Evolutionary conservation across 1,140 invertebrate genomes (phyloP), one percentile per base, ranked within the genome.

Genomic region (Mizuhopecten yessoensis): DNA sequence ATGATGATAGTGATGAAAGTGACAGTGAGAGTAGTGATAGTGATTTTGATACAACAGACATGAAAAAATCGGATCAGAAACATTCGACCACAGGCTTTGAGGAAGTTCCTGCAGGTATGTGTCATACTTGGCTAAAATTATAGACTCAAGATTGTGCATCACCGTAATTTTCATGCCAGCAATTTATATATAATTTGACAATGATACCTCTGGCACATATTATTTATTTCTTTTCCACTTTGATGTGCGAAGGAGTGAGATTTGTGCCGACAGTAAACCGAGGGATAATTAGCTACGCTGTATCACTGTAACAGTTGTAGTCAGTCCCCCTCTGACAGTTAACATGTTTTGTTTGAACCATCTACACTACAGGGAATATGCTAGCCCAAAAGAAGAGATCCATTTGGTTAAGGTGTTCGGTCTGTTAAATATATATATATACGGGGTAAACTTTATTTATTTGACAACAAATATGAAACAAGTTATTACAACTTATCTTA

Each of bases 21-120:
- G 92, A 93, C 34, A 87, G 89, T 90, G 93, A 94, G 36, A 90
- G 91, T 57, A 88, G 42, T 86, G 94, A 95, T 49, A 94, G 94
- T 93, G 94, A 95, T 88, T 95, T 93, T 91, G 94, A 95, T 90
- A 93, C 91, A 20, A 93, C 89, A 17, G 93, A 95, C 90, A 90
- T 94, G 15, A 88, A 93, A 88, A 93, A 87, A 89, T 90, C 23
- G 87, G 90, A 89, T 87, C 33, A 92, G 57, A 91, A 87, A 90
- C 87, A 89, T 87, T 91, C 93, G 93, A 9, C 93, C 95, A 93
- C 91, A 94, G 97, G 97, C 17, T 97, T 98, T 96, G 98, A 98
- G 97, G 96, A 98, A 92, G 98, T 98, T 7, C 93, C 94, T 17
- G 49, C 87, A 33, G 89, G 92, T 88, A 75, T 17, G n/a, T 29